These are phyloP conservation scores for Ceyx cyanopectus DNA, from an alignment of 2,113 vertebrate species.

Conservation along the genomic window DNA sequence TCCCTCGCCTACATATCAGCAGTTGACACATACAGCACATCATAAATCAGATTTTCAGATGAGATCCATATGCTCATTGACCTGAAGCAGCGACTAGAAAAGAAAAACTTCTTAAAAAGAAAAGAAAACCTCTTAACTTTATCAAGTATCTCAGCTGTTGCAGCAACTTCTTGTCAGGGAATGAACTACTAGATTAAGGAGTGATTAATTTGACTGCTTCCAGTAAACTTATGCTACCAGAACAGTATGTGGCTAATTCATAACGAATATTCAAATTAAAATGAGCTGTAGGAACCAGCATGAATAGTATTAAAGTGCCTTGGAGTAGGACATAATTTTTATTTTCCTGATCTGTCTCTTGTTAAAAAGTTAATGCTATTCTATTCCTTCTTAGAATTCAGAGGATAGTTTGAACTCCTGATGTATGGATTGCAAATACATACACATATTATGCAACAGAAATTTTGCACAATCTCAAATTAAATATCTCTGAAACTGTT, in stretches of 20 bases:
- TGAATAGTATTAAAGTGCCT: neutral
- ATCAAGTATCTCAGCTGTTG: neutral
- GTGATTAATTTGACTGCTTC: conserved; percentile 7
- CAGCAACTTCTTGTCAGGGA: neutral
- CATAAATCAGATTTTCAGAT: neutral
- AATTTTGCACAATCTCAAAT: neutral
- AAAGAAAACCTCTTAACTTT: neutral
- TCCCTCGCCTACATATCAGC: neutral
- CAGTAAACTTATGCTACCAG: neutral
- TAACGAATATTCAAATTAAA: neutral
- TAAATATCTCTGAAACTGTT: neutral
- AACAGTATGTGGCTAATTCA: neutral
- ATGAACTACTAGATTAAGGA: neutral
- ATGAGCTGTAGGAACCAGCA: neutral
- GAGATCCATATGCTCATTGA: neutral
- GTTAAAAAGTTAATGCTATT: neutral
- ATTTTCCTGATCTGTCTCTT: neutral
- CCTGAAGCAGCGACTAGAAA: neutral
- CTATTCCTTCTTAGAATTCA: neutral
- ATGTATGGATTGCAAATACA: neutral
- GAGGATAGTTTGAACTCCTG: neutral
- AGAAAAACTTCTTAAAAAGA: neutral
- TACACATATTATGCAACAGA: neutral
- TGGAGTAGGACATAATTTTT: neutral
- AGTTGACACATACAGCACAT: neutral